Conservation (phyloP, 1,140 invertebrate genomes). For the Periplaneta americana region DNA sequence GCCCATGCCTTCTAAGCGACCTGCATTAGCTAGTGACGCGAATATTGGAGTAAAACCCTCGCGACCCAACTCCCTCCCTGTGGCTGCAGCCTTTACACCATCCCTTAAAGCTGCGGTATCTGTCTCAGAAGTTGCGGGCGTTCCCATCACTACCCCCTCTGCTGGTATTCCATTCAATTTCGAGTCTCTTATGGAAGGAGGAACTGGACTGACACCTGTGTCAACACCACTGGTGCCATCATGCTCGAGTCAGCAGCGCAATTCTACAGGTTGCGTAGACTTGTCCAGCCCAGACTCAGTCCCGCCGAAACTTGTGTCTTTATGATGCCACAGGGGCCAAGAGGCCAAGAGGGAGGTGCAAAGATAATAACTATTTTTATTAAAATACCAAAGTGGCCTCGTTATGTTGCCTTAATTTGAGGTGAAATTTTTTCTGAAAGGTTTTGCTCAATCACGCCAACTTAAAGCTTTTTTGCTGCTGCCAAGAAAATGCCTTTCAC, state of each 20-base stretch:
- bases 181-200: slow-evolving; percentile 88
- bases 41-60: slow-evolving; percentile 11
- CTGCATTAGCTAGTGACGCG: slow-evolving; percentile 16
- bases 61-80: slow-evolving; percentile 32
- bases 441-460: slow-evolving; percentile 12
- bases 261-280: slow-evolving; percentile 46
- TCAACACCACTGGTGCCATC: slow-evolving; percentile 59
- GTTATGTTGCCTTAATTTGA: neutral
- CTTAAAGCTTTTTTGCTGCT: neutral
- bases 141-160: slow-evolving; percentile 83
- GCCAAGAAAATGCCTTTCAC: slow-evolving; percentile 14
- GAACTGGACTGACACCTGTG: slow-evolving; percentile 83
- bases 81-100: slow-evolving; percentile 36
- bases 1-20: neutral
- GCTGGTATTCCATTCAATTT: slow-evolving; percentile 84
- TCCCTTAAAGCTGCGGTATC: slow-evolving; percentile 25
- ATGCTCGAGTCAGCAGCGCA: slow-evolving; percentile 62
- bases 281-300: slow-evolving; percentile 61
- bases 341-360: slow-evolving; percentile 14
- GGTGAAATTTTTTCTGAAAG: neutral
- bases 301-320: slow-evolving; percentile 66
- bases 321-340: slow-evolving; percentile 44
- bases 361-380: neutral
- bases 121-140: slow-evolving; percentile 59
- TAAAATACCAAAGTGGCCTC: slow-evolving; percentile 19